These are phyloP conservation scores for Ladona fulva DNA, from an alignment of 1,140 invertebrate genomes.

Conservation along the genomic window DNA sequence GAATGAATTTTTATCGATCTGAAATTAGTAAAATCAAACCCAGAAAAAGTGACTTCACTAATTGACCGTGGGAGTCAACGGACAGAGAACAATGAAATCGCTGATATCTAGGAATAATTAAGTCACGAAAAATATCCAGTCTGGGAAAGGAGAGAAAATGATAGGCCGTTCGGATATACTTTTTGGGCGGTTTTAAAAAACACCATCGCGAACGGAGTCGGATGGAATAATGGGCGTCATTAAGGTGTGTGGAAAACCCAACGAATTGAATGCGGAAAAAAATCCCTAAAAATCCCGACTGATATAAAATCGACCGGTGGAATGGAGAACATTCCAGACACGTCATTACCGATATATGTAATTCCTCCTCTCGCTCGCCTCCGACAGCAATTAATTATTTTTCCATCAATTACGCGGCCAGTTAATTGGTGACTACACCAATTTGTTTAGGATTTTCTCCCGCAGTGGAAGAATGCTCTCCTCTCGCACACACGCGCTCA, in stretches of 20 bases:
- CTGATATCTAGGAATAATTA: too few species aligned
- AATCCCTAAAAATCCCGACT: not conserved
- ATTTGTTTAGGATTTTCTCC: not conserved
- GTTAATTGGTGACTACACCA: slow-evolving; percentile 9
- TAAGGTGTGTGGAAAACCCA: not conserved
- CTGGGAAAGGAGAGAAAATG: too few species aligned
- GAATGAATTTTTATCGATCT: too few species aligned
- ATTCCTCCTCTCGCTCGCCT: not conserved
- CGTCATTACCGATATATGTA: slow-evolving; percentile 5
- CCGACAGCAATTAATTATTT: not conserved
- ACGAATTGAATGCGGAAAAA: not conserved
- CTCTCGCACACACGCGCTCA: not conserved
- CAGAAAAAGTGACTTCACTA: too few species aligned
- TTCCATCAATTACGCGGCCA: slow-evolving; percentile 1
- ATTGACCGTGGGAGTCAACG: too few species aligned
- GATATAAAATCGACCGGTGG: not conserved
- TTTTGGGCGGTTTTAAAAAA: not conserved
- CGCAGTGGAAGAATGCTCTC: not conserved
- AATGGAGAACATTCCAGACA: not conserved
- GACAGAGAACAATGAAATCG: too few species aligned
- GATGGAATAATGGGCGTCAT: not conserved
- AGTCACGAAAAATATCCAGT: too few species aligned
- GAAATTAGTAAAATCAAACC: too few species aligned
- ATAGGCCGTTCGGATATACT: too few species aligned
- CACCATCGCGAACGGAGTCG: not conserved